phyloP scores from a whole-genome alignment of 2,888 invertebrate species.

The Drosophila gaucha region DNA sequence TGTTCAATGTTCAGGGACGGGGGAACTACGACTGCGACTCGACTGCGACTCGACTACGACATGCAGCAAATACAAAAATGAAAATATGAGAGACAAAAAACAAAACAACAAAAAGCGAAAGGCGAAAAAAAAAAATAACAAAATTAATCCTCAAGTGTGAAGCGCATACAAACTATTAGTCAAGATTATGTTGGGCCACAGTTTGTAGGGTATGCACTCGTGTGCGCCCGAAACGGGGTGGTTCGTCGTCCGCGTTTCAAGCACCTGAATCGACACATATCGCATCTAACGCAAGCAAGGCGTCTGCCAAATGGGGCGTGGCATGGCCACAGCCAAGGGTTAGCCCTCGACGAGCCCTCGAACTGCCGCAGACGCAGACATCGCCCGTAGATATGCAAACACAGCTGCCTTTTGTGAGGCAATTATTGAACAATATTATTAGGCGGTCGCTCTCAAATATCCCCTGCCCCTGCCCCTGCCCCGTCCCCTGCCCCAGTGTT shows the following conservation, averaged over 20 bases:
- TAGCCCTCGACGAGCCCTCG: constrained; percentile 23
- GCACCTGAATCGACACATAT: constrained; percentile 61
- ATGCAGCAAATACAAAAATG: constrained; percentile 11
- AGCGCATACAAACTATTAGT: constrained; percentile 82
- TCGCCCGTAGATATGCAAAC: constrained; percentile 61
- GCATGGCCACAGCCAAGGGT: constrained; percentile 37
- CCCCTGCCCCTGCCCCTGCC: neutral
- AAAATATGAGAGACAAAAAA: constrained; percentile 11
- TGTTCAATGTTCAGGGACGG: constrained; percentile 56
- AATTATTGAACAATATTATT: constrained; percentile 64
- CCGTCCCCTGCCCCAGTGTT: neutral
- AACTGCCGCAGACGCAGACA: constrained; percentile 11
- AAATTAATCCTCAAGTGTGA: constrained; percentile 78
- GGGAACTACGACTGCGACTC: constrained; percentile 18
- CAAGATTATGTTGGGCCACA: constrained; percentile 76
- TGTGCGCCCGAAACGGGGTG: constrained; percentile 40
- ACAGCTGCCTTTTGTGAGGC: constrained; percentile 67
- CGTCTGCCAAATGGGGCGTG: constrained; percentile 46
- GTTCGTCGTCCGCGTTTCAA: constrained; percentile 51
- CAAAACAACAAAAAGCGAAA: constrained; percentile 17
- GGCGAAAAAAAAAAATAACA: constrained; percentile 55
- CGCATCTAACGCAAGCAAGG: constrained; percentile 12
- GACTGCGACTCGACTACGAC: neutral
- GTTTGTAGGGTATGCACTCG: constrained; percentile 24
- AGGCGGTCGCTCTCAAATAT: constrained; percentile 33